Evolutionary conservation across 30 jellyfish, hydroid and myxozoan genomes (phyloP), one percentile per base, ranked within the genome.

Genomic region (Sanderia malayensis): DNA sequence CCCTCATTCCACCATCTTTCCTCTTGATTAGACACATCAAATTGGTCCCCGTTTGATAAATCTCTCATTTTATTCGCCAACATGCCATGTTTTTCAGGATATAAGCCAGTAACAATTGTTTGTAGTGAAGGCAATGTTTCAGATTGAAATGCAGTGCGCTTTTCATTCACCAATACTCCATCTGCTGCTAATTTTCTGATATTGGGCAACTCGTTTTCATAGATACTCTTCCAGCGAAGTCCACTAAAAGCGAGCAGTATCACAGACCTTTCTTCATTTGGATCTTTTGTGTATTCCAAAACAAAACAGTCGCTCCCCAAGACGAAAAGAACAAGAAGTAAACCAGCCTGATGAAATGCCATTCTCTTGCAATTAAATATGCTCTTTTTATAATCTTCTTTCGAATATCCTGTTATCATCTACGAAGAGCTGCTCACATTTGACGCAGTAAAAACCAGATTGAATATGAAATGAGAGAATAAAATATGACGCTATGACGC

Each of bases 71-170:
- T 74, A 57, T 93, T 93, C 30, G 96, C 55, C 23, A 93, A 29
- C 84, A 93, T 93, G n/a, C 96, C 99, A 49, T 93, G 99, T 23
- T 76, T 47, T 37, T 81, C 92, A 0, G 99, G 99, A 53, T 79
- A 67, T 23, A 68, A 53, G 13, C 99, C 99, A 1, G 99, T 93
- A 13, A 77, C 87, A 59, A 93, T 64, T 19, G 96, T 93, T 60
- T 80, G 86, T 67, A 93, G 71, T 2, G 95, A 73, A 22, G 99
- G 96, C 28, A 93, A 57, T 0, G 88, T 83, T 65, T 85, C 99
- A 1, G 96, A 83, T 53, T 93, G 99, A 67, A 93, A 93, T 0
- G 96, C 87, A 0, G 67, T 74, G 17, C 23, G 73, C 87, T 85
- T 85, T 31, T 74, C 82, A 17, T 44, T 58, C 21, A 84, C 95